Evolutionary conservation across 2,797 vertebrate genomes (phyloP), one percentile per base, ranked within the genome.

Genomic region (Nyctibius grandis): DNA sequence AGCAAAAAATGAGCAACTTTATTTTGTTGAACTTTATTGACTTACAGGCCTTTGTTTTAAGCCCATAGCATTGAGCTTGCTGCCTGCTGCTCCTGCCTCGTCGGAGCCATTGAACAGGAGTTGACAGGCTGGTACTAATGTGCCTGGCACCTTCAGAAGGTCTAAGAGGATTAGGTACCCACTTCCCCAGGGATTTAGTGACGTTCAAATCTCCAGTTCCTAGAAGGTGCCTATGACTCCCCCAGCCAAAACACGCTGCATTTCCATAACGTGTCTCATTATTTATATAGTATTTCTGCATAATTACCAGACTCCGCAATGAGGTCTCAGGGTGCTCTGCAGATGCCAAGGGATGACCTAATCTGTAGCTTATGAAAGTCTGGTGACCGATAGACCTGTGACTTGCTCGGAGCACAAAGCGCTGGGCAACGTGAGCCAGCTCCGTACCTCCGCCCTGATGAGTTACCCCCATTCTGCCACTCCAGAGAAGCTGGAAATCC

Each of bases 401-500:
- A 56, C 86, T 82, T 28, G 92, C 92, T 85, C 36, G 6, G 67
- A 85, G 92, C 93, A 50, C 82, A 34, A 53, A 88, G 88, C 80
- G 15, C 86, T 13, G 85, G 93, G 94, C 94, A 95, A 26, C 0
- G 0, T 38, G 45, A 96, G 74, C 70, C 6, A 3, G 85, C 63
- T 91, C 64, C 13, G 0, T 68, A 44, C 85, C 93, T 94, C 89
- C 70, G 3, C 85, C 95, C 91, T 9, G 76, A 15, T 93, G 95
- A 95, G 80, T 96, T 96, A 90, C 89, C 95, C 77, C 80, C 59
- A 33, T 95, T 76, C 96, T 79, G 77, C 93, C 77, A 9, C 92
- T 89, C 9, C 68, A 42, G 91, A 91, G 72, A 89, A 94, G 94
- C 93, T 94, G 93, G 96, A 92, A 97, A 95, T 94, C 92, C 93